Evolutionary conservation across 2,888 invertebrate genomes (phyloP), one percentile per base, ranked within the genome.

Genomic region (Limenitis camilla): DNA sequence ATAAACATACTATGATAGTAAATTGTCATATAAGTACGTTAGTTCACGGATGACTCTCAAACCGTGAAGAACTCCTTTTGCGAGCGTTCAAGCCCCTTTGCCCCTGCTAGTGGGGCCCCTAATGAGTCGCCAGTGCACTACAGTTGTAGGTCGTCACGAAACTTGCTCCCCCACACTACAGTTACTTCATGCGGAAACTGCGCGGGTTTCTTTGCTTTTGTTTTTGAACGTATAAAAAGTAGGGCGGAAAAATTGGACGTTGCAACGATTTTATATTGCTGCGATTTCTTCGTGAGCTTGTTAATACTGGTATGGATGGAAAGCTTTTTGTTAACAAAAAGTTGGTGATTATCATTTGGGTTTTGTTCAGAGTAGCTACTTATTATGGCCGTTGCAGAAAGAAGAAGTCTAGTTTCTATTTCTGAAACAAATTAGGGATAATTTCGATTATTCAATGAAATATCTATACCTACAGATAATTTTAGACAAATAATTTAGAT

Each of bases 81-180:
- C 78, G 62, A 71, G 71, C 72, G 76, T 71, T 73, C 70, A 78
- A 76, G 67, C 78, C 81, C 77, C 78, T 81, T 69, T 74, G 77
- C 75, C 69, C 76, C 81, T 80, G 76, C 68, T 62, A 74, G 73
- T 74, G 68, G 75, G 80, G 77, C 71, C 77, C 76, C 83, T 87
- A 87, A 87, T 87, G 86, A 87, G 86, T 85, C 76, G 82, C 83
- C 80, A 71, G 84, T 77, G 84, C 83, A 86, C 86, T 85, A 84
- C 81, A 86, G 80, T 72, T 85, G 81, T 85, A 86, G 86, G 86
- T 86, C 84, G 71, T 68, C 69, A 67, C 64, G 78, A 81, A 81
- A 76, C 78, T 81, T 71, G 64, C 70, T 74, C 81, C 72, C 77
- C 68, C 66, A 67, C 75, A 75, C 81, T 85, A 73, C 71, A 80